These are phyloP conservation scores for Sinocyclocheilus rhinocerous DNA, from an alignment of 2,113 vertebrate genomes.

Conservation along the genomic window DNA sequence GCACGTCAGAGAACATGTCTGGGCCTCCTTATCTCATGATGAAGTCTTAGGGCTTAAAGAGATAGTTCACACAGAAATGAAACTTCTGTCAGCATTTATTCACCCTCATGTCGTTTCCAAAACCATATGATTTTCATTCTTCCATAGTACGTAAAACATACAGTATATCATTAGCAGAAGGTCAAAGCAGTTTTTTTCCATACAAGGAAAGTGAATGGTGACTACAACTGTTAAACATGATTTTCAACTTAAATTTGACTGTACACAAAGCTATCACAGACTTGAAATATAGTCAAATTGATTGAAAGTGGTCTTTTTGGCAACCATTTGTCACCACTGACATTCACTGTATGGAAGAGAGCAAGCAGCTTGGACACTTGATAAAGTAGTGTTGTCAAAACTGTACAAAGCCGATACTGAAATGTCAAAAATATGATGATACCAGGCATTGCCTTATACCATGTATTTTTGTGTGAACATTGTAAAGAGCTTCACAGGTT, in stretches of 20 bases:
- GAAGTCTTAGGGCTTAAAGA: not conserved
- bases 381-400: too few relatives aligned
- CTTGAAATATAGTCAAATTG: not conserved
- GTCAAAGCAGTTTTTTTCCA: not conserved
- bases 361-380: not conserved
- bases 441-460: not conserved
- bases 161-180: not conserved
- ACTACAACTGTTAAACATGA: not conserved
- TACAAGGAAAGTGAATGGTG: not conserved
- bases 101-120: not conserved
- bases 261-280: not conserved
- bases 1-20: constrained; percentile 27
- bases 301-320: not conserved
- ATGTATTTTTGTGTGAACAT: not conserved
- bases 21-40: not conserved
- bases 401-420: not conserved
- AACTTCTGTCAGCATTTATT: constrained; percentile 1
- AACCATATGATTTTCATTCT: not conserved
- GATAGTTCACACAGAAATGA: not conserved
- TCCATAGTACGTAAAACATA: not conserved
- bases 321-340: not conserved
- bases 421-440: not conserved
- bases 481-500: not conserved
- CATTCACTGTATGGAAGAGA: not conserved
- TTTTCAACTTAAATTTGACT: not conserved